Conservation (phyloP, 2,888 invertebrate genomes). For the Pristionchus fissidentatus region DNA sequence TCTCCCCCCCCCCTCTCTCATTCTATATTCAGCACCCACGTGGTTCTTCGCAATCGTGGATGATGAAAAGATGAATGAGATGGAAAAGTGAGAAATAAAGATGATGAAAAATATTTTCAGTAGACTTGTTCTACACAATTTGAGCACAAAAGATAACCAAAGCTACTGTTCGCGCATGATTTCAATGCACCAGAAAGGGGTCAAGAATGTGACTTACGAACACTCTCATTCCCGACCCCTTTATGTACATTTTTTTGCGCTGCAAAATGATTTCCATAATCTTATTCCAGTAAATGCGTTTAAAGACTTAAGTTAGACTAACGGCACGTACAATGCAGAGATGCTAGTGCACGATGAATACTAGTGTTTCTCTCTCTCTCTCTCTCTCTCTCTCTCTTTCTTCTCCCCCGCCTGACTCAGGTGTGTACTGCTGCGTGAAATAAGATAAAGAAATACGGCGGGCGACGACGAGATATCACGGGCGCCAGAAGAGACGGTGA, state of each 20-base stretch:
- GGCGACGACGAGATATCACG: neutral
- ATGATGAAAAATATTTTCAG: neutral
- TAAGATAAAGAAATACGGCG: constrained; percentile 30
- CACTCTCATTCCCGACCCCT: too few species aligned
- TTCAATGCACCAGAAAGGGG: neutral
- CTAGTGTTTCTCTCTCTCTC: neutral
- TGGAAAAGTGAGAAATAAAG: constrained; percentile 1
- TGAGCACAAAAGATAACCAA: too few species aligned
- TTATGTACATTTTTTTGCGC: too few species aligned
- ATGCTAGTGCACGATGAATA: neutral
- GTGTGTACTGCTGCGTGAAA: constrained; percentile 14
- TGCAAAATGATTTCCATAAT: too few species aligned
- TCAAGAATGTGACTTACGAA: neutral
- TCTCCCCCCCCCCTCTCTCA: neutral
- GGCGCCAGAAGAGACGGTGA: neutral
- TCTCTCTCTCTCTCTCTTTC: too few species aligned
- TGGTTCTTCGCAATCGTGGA: neutral
- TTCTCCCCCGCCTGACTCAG: neutral
- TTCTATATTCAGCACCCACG: neutral
- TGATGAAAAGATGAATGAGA: neutral
- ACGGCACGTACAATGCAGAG: too few species aligned
- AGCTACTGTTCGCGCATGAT: too few species aligned
- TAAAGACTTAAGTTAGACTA: too few species aligned
- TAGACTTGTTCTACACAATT: too few species aligned
- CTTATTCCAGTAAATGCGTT: too few species aligned